A percentile compares a stretch with the other conserved stretches of the same genome.
phyloP scores from a whole-genome alignment of 2,888 invertebrate genomes.

The Campaea margaritaria region DNA sequence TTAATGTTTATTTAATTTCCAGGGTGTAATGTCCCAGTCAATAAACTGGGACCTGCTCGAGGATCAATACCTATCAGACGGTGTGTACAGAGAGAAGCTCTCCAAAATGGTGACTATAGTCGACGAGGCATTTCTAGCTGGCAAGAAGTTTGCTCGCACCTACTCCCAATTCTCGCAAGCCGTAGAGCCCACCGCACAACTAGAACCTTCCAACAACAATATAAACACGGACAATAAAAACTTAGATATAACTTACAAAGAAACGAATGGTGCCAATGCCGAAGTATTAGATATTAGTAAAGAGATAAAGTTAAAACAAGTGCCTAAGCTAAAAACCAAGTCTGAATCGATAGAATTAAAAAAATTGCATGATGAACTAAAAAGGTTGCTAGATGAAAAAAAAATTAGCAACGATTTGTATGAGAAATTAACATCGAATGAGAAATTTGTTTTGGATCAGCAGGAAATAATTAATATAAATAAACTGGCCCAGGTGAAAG shows the following conservation, averaged over 20 bases:
- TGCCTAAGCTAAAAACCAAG: constrained; percentile 48
- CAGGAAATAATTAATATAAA: constrained; percentile 82
- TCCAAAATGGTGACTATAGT: constrained; percentile 94
- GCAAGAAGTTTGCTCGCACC: constrained; percentile 89
- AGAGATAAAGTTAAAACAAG: constrained; percentile 54
- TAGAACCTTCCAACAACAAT: constrained; percentile 17
- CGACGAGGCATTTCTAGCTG: constrained; percentile 90
- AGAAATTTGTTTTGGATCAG: constrained; percentile 74
- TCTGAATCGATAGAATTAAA: constrained; percentile 50
- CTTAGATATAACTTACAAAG: constrained; percentile 67
- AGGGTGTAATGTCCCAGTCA: constrained; percentile 98
- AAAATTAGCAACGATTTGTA: constrained; percentile 73
- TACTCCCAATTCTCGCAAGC: constrained; percentile 64
- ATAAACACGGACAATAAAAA: constrained; percentile 46
- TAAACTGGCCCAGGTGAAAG: constrained; percentile 66
- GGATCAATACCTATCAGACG: constrained; percentile 93
- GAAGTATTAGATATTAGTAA: constrained; percentile 54
- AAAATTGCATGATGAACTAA: constrained; percentile 61
- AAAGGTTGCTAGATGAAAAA: constrained; percentile 64
- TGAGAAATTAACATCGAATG: constrained; percentile 73
- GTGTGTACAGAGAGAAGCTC: constrained; percentile 91
- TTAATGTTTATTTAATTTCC: constrained; percentile 38
- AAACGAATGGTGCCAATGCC: constrained; percentile 43
- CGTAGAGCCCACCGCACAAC: constrained; percentile 44
- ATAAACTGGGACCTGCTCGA: constrained; percentile 97